These are phyloP conservation scores for Nyctalus aviator DNA, from an alignment of 2,797 vertebrate genomes.

Conservation along the genomic window DNA sequence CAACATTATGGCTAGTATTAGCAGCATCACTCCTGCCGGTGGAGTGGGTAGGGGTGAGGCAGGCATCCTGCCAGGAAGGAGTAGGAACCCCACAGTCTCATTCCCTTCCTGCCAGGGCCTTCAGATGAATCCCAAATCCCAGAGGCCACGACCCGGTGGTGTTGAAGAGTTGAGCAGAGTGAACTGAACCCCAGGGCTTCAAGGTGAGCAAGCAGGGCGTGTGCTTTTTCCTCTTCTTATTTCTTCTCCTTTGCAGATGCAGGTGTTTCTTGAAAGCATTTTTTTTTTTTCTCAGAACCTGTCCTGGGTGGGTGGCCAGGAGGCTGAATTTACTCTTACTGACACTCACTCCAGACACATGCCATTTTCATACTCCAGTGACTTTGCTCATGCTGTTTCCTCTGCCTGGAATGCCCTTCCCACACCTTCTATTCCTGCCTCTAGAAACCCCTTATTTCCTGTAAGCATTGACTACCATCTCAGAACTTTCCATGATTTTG, in stretches of 20 bases:
- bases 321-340: background rate
- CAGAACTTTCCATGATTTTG: background rate
- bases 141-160: too few species aligned
- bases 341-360: background rate
- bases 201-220: background rate
- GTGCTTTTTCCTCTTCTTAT: background rate
- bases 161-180: background rate
- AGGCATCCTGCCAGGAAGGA: fast-evolving
- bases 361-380: background rate
- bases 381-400: background rate
- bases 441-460: background rate
- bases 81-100: too few species aligned
- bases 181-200: background rate
- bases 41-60: too few species aligned
- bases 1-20: too few species aligned
- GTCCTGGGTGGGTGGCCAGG: background rate
- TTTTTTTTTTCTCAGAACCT: background rate
- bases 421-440: background rate
- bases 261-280: background rate
- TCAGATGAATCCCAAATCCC: too few species aligned
- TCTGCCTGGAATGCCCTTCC: background rate
- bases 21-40: fast-evolving
- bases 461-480: background rate
- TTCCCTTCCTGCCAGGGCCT: background rate
- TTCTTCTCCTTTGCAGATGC: background rate